Base-by-base conservation (phyloP, 2,888 invertebrate species). In the Hofmannophila pseudospretella region DNA sequence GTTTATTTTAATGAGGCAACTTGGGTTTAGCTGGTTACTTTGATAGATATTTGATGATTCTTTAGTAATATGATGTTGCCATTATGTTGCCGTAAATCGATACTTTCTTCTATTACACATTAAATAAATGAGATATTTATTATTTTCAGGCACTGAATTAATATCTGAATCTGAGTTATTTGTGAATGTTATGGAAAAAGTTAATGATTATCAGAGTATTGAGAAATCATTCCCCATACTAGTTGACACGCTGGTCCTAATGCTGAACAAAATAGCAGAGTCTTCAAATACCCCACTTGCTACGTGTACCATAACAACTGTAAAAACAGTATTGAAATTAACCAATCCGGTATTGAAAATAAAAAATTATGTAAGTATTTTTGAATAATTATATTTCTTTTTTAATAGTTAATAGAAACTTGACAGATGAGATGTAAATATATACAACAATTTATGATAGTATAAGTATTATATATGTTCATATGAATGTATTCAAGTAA, bases 51-150 rank as follows among this genome's bases (percentile, higher is more conserved):
- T 16, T 16, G 78, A 76, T 65, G 77, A 70, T 53, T 66, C 78
- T 76, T 77, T 77, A 76, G 77, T 75, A 76, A 75, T 76, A 77
- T 77, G 77, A 77, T 73, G 68, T 67, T 75, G 75, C 58, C 58
- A n/a, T 5, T 23, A 23, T 4, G n/a, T 23, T 23, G n/a, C n/a
- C 1, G 39, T 2, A 34, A 23, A 7, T 28, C 16, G 5, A 4
- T 16, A 5, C 3, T n/a, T n/a, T 16, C 5, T 3, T 16, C 16
- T 16, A 16, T 4, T 16, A 16, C 16, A 16, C n/a, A 16, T 5
- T 20, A 14, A 22, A n/a, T n/a, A n/a, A n/a, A n/a, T n/a, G n/a
- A n/a, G n/a, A n/a, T 32, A 36, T 32, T 36, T 7, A 7, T 12
- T 7, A 10, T 41, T 52, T 48, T 29, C 53, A 67, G 66, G 30